phyloP scores from a whole-genome alignment of 2,888 invertebrate species.

The Micoletzkya japonica region DNA sequence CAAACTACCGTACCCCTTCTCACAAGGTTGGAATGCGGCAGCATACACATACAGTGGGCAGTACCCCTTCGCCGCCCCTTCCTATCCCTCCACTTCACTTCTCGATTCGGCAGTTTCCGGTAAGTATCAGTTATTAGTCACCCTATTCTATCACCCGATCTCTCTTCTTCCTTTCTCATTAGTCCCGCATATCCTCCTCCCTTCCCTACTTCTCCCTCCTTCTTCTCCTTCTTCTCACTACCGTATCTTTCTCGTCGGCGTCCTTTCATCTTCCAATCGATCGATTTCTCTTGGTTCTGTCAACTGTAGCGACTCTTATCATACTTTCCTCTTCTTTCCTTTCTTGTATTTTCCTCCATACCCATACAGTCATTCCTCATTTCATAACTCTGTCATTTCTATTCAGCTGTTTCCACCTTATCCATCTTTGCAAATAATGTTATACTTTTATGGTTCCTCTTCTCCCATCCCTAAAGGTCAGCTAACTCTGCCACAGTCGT shows the following conservation, averaged over 20 bases:
- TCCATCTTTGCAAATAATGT: no score
- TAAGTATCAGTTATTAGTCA: background rate
- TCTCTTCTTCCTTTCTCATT: background rate
- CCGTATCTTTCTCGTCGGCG: background rate
- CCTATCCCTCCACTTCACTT: conserved; percentile 22
- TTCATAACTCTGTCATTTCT: no score
- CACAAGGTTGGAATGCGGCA: conserved; percentile 22
- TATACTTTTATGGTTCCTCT: no score
- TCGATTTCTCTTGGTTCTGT: no score
- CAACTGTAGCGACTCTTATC: no score
- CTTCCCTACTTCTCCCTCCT: background rate
- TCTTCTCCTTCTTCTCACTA: background rate
- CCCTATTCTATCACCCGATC: background rate
- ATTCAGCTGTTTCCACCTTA: no score
- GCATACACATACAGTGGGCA: conserved; percentile 6
- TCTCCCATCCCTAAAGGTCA: no score
- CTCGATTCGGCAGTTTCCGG: conserved; percentile 13
- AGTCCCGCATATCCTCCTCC: background rate
- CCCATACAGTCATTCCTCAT: no score
- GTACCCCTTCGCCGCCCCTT: background rate
- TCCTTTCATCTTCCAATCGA: background rate
- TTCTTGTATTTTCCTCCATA: no score
- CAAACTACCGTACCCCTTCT: no score
- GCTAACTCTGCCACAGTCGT: no score
- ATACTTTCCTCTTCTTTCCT: no score